Evolutionary conservation across 2,888 invertebrate species (phyloP), one percentile per base, ranked within the genome.

Genomic region (Hirtodrosophila cameraria): DNA sequence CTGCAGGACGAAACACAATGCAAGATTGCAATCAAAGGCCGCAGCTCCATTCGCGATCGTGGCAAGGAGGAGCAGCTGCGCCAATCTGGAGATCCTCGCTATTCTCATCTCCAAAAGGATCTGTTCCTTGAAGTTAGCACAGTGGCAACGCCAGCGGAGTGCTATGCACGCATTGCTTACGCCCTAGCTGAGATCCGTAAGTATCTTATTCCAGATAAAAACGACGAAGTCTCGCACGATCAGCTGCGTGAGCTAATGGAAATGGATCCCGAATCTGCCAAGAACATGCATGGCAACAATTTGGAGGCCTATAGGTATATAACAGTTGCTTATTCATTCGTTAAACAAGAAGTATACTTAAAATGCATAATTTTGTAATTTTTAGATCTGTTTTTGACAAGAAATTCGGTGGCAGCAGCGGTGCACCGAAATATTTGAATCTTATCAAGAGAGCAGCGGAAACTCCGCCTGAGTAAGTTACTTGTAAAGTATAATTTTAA

Each of bases 11-110:
- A 23, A 23, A 23, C 23, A 0, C 96, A 23, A 5, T 23, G 97
- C 88, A 97, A 97, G 92, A 97, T 98, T 95, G 96, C 97, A 3
- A 96, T 98, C 9, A 93, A 97, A 13, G 98, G 98, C 9, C 93
- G 95, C 70, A 97, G 97, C 48, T 97, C 97, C 0, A 97, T 98
- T 95, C 95, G 96, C 88, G 97, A 98, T 90, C 95, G 95, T 39
- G 92, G 92, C 84, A 94, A 96, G 92, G 97, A 96, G 89, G 95
- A 96, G 80, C 95, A 95, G 81, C 91, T 96, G 20, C 93, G 97
- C 3, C 93, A 93, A 78, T 95, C 96, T 0, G 92, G 95, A 45
- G 97, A 97, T 90, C 96, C 96, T 0, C 97, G 97, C 86, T 97
- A 96, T 89, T 93, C 95, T 0, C 98, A 98, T 90, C 92, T 98